phyloP scores from a whole-genome alignment of 92 coral and sea anemone species.

The Ricordea florida region DNA sequence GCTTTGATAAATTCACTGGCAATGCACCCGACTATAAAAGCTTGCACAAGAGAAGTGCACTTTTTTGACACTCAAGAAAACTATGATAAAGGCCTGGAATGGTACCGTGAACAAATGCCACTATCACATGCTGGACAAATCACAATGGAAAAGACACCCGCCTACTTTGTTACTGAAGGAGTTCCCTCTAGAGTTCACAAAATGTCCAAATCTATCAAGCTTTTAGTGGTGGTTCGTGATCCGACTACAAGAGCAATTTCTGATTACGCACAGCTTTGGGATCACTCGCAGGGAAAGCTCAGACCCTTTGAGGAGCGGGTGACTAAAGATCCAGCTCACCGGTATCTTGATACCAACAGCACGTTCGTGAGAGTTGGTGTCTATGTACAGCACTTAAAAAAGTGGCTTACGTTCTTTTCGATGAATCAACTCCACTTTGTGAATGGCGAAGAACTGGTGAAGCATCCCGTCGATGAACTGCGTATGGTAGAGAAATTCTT shows the following conservation, averaged over 20 bases:
- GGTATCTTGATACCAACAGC: conserved; percentile 5
- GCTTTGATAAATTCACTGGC: conserved; percentile 83
- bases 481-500: conserved; percentile 23
- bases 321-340: conserved; percentile 46
- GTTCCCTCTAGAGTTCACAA: conserved; percentile 61
- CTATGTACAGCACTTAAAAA: conserved; percentile 18
- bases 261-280: conserved; percentile 82
- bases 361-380: conserved; percentile 10
- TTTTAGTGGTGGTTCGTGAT: conserved; percentile 90
- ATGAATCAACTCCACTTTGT: conserved; percentile 36
- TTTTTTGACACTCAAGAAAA: conserved; percentile 81
- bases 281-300: conserved; percentile 48
- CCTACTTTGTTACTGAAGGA: conserved; percentile 75
- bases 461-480: conserved; percentile 18
- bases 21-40: conserved; percentile 84
- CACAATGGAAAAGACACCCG: conserved; percentile 92
- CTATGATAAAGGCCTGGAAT: conserved; percentile 74
- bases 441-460: conserved; percentile 27
- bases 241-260: conserved; percentile 92
- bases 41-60: conserved; percentile 84
- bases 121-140: conserved; percentile 58
- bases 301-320: conserved; percentile 82
- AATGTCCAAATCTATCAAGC: conserved; percentile 78
- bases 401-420: conserved; percentile 35
- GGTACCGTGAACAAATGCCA: conserved; percentile 92